A percentile compares a stretch with the other conserved stretches of the same genome.
Evolutionary conservation across 2,888 invertebrate genomes (phyloP).

Genomic region (Nematopogon swammerdamellus): DNA sequence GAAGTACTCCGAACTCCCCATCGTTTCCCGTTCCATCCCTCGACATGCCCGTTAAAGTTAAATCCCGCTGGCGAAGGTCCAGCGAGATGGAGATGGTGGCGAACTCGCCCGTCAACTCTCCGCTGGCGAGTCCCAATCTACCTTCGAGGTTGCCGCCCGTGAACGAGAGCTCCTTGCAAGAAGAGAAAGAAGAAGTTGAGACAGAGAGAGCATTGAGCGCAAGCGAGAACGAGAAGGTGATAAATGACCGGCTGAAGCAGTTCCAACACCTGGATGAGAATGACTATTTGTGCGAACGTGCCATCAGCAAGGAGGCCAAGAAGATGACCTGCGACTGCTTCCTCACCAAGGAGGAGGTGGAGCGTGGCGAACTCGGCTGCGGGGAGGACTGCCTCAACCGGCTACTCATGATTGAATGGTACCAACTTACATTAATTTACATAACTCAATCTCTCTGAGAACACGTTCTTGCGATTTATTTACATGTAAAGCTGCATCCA

Average conservation of each 20-base stretch:
- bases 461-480: too few relatives aligned
- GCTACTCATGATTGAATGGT: constrained; percentile 98
- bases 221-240: constrained; percentile 42
- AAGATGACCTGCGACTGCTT: constrained; percentile 96
- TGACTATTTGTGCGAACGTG: constrained; percentile 79
- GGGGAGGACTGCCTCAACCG: constrained; percentile 96
- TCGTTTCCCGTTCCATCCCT: constrained; percentile 39
- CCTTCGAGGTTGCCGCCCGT: constrained; percentile 25
- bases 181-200: constrained; percentile 14
- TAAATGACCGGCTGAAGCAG: constrained; percentile 61
- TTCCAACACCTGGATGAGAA: constrained; percentile 84
- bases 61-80: constrained; percentile 73
- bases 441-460: too few relatives aligned
- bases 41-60: constrained; percentile 73
- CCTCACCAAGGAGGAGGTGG: constrained; percentile 83
- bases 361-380: constrained; percentile 81
- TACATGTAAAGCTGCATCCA: too few relatives aligned
- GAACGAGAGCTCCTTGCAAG: constrained; percentile 20
- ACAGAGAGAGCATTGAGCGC: constrained; percentile 17
- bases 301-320: constrained; percentile 85
- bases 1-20: constrained; percentile 32
- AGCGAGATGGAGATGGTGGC: constrained; percentile 69
- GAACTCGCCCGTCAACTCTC: constrained; percentile 36
- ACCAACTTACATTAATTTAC: constrained; percentile 16
- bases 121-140: constrained; percentile 36